phyloP scores from a whole-genome alignment of 2,888 invertebrate species.

The Tholera decimalis region DNA sequence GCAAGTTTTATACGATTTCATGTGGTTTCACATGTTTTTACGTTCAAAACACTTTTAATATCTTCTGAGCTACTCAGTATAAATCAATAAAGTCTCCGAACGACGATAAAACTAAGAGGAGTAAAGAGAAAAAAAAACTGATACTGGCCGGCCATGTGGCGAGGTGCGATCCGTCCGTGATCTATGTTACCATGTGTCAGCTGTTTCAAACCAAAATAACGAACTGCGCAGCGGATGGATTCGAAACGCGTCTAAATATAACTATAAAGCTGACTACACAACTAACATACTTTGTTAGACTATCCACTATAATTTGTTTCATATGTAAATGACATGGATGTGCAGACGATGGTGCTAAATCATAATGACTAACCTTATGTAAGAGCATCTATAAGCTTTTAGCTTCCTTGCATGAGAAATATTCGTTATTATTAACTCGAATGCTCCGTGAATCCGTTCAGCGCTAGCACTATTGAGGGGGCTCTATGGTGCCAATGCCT shows the following conservation, averaged over 20 bases:
- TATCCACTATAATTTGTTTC: constrained; percentile 34
- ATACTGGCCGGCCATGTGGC: constrained; percentile 70
- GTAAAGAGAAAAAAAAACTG: constrained; percentile 57
- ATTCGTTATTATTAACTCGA: constrained; percentile 2
- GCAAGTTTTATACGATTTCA: constrained; percentile 32
- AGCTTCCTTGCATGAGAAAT: constrained; percentile 3
- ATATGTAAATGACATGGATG: constrained; percentile 47
- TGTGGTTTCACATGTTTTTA: constrained; percentile 31
- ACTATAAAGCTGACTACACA: constrained; percentile 51
- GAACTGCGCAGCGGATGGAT: constrained; percentile 80
- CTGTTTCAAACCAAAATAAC: constrained; percentile 80
- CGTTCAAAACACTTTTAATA: constrained; percentile 29
- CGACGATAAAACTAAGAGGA: constrained; percentile 57
- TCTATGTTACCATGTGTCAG: constrained; percentile 80
- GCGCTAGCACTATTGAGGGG: too few species aligned
- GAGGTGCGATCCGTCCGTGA: constrained; percentile 67
- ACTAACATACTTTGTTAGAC: constrained; percentile 44
- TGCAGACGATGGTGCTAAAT: constrained; percentile 38
- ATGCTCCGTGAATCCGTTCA: constrained; percentile 15
- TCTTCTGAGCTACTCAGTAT: constrained; percentile 27
- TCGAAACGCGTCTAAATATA: constrained; percentile 65
- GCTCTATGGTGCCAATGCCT: too few species aligned
- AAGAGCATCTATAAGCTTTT: neutral
- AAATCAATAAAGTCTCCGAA: constrained; percentile 52
- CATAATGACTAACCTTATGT: constrained; percentile 24